A percentile compares a stretch with the other conserved stretches of the same genome.
These are phyloP conservation scores for Cyanistes caeruleus DNA, from an alignment of 2,113 vertebrate species.

Conservation along the genomic window DNA sequence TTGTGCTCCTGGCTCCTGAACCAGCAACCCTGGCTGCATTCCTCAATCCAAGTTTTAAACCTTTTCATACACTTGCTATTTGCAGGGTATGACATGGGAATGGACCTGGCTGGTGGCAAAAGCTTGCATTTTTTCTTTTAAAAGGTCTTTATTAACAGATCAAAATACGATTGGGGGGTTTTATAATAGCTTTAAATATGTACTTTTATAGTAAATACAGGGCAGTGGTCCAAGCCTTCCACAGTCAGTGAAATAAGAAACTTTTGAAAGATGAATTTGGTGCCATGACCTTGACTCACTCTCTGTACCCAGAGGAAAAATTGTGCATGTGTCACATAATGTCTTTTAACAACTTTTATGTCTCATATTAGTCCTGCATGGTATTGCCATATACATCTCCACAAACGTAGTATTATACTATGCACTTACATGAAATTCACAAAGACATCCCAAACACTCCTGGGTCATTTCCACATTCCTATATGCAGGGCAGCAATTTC, in stretches of 20 bases:
- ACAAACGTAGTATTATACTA: neutral
- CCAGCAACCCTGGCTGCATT: neutral
- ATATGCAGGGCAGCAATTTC: neutral
- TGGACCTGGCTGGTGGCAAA: neutral
- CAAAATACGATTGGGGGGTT: neutral
- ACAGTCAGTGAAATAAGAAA: neutral
- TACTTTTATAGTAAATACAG: neutral
- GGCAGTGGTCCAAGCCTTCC: neutral
- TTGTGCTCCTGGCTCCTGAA: neutral
- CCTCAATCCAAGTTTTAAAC: neutral
- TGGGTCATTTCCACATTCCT: neutral
- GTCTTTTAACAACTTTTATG: neutral
- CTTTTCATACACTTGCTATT: neutral
- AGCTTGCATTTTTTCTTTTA: neutral
- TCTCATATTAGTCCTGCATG: neutral
- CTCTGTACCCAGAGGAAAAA: neutral
- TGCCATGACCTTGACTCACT: neutral
- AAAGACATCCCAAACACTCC: neutral
- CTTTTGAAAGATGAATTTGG: neutral
- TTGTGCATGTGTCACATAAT: neutral
- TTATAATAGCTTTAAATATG: neutral
- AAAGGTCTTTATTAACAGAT: neutral
- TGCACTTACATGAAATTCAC: neutral
- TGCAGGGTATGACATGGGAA: neutral
- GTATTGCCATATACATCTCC: neutral